Conservation (phyloP, 2,888 invertebrate species). For the Parnassius smintheus region DNA sequence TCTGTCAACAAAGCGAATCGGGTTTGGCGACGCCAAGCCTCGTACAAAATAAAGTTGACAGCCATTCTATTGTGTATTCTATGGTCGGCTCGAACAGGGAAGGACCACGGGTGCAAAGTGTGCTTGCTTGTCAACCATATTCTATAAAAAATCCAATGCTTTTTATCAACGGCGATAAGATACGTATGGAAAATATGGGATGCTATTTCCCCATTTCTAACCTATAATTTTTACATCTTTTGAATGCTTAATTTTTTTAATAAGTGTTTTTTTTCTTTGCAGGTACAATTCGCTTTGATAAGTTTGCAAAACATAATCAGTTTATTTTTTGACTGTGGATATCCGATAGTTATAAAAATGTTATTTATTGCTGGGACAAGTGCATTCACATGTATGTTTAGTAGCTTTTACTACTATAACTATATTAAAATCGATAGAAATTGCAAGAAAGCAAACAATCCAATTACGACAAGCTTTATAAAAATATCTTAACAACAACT, state of each 20-base stretch:
- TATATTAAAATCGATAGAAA: slow-evolving; percentile 62
- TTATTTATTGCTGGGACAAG: slow-evolving; percentile 82
- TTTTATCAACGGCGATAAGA: too few relatives aligned
- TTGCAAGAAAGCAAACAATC: neutral
- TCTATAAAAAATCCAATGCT: too few relatives aligned
- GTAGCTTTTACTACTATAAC: slow-evolving; percentile 84
- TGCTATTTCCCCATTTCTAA: too few relatives aligned
- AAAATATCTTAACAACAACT: neutral
- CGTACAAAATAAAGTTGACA: too few relatives aligned
- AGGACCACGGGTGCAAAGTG: too few relatives aligned
- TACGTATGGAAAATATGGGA: too few relatives aligned
- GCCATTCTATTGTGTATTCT: too few relatives aligned
- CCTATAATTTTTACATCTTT: too few relatives aligned
- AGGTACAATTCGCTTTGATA: slow-evolving; percentile 87
- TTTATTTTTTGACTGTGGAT: slow-evolving; percentile 82
- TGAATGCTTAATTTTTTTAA: slow-evolving; percentile 23
- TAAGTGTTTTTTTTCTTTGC: slow-evolving; percentile 31
- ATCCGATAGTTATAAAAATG: slow-evolving; percentile 81
- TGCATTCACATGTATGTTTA: slow-evolving; percentile 86
- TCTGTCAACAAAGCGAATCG: too few relatives aligned
- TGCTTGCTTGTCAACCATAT: too few relatives aligned
- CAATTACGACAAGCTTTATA: neutral
- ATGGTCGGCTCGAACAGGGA: too few relatives aligned
- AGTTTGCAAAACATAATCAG: slow-evolving; percentile 82
- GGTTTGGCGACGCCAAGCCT: too few relatives aligned